Conservation (phyloP, 2,113 vertebrate genomes). For the Semnopithecus entellus region DNA sequence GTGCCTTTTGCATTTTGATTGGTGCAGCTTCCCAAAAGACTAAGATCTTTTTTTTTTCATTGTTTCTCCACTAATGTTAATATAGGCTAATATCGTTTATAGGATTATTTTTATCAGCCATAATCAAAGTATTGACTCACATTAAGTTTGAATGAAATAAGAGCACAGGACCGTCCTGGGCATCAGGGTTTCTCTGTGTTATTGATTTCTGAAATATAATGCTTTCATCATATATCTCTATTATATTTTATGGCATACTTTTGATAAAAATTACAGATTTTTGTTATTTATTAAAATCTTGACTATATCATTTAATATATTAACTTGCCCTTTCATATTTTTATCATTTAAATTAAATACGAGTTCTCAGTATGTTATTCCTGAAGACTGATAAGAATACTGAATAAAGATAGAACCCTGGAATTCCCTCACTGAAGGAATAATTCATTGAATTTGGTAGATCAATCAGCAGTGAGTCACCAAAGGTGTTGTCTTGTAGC, state of each 20-base stretch:
- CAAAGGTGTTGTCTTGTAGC: neutral
- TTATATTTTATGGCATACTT: neutral
- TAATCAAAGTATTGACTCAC: neutral
- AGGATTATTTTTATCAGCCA: neutral
- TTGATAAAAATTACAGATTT: neutral
- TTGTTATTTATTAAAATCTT: neutral
- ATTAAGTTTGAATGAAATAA: neutral
- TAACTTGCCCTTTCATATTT: neutral
- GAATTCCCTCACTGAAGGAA: neutral
- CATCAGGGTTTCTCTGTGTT: neutral
- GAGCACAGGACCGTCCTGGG: neutral
- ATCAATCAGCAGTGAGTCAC: neutral
- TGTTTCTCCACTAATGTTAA: neutral
- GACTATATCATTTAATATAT: neutral
- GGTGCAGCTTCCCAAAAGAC: neutral
- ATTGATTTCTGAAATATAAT: neutral
- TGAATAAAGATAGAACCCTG: neutral
- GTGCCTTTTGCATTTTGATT: neutral
- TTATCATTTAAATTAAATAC: neutral
- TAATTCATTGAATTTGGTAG: accelerated
- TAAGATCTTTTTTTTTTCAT: neutral
- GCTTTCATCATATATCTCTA: neutral
- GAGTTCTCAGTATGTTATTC: neutral
- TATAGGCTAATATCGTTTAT: neutral
- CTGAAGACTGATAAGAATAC: neutral